These are phyloP conservation scores for Styela plicata DNA, from an alignment of 23 tunicate genomes.

Conservation along the genomic window DNA sequence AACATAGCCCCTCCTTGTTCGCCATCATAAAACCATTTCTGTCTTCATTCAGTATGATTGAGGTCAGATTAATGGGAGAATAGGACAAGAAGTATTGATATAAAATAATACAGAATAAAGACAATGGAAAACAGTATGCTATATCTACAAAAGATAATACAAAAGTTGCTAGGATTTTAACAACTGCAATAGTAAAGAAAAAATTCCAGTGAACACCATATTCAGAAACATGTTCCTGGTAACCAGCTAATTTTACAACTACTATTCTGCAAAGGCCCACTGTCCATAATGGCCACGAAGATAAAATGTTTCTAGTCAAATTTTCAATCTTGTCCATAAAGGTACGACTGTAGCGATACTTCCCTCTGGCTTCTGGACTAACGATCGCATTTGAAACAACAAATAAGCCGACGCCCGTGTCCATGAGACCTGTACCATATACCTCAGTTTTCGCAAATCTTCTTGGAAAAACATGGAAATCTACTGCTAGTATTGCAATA, in stretches of 20 bases:
- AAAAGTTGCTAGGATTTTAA: constrained; percentile 36
- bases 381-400: constrained; percentile 73
- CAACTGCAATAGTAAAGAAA: constrained; percentile 79
- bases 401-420: constrained; percentile 72
- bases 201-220: constrained; percentile 99
- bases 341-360: neutral
- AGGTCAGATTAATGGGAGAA: constrained; percentile 27
- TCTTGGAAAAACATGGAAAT: constrained; percentile 81
- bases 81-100: constrained; percentile 50
- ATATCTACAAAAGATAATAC: neutral
- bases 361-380: constrained; percentile 56
- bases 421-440: constrained; percentile 82
- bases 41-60: constrained; percentile 31
- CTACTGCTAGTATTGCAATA: constrained; percentile 84
- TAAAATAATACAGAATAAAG: constrained; percentile 9
- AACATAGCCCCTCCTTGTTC: constrained; percentile 84
- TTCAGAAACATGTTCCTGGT: constrained; percentile 82
- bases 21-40: constrained; percentile 56
- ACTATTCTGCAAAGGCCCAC: constrained; percentile 47
- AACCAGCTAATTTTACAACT: constrained; percentile 54
- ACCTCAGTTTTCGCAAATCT: constrained; percentile 80
- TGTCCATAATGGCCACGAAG: constrained; percentile 64
- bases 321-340: neutral
- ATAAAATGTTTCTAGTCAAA: constrained; percentile 4
- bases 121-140: constrained; percentile 7